Evolutionary conservation across 2,888 invertebrate genomes (phyloP).

Genomic region (Cantharis rufa): DNA sequence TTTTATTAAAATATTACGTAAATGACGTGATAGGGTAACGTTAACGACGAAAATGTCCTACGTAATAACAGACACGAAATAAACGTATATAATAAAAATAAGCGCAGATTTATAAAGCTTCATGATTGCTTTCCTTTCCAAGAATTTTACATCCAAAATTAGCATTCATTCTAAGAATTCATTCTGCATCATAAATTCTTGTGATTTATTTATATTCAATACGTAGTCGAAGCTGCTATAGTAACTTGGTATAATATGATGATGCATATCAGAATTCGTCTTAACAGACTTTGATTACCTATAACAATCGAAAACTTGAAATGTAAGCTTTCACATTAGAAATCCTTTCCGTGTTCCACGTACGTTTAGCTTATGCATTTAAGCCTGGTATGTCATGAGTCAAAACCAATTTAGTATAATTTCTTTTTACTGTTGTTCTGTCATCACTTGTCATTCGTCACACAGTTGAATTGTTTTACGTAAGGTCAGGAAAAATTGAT

Average conservation of each 20-base stretch:
- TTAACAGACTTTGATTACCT: not conserved
- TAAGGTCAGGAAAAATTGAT: not conserved
- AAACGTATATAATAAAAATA: not conserved
- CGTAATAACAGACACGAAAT: not conserved
- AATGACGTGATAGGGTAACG: not conserved
- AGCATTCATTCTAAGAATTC: slow-evolving; percentile 13
- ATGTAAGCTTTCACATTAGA: not conserved
- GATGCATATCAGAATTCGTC: not conserved
- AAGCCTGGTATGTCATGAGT: not conserved
- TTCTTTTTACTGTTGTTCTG: not conserved
- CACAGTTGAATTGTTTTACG: not conserved
- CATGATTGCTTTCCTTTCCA: slow-evolving; percentile 14
- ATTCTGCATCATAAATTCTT: slow-evolving; percentile 12
- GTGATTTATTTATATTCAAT: slow-evolving; percentile 11
- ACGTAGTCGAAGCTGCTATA: not conserved
- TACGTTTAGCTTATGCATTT: not conserved
- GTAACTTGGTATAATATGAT: not conserved
- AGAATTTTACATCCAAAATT: slow-evolving; percentile 13
- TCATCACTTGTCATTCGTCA: not conserved
- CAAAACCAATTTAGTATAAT: not conserved
- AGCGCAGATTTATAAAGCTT: not conserved
- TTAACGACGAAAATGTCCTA: not conserved
- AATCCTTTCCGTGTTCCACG: not conserved
- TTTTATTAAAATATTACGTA: not conserved
- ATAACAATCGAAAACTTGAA: not conserved